Evolutionary conservation across 2,888 invertebrate species (phyloP), one percentile per base, ranked within the genome.

Genomic region (Phyllotreta cruciferae): DNA sequence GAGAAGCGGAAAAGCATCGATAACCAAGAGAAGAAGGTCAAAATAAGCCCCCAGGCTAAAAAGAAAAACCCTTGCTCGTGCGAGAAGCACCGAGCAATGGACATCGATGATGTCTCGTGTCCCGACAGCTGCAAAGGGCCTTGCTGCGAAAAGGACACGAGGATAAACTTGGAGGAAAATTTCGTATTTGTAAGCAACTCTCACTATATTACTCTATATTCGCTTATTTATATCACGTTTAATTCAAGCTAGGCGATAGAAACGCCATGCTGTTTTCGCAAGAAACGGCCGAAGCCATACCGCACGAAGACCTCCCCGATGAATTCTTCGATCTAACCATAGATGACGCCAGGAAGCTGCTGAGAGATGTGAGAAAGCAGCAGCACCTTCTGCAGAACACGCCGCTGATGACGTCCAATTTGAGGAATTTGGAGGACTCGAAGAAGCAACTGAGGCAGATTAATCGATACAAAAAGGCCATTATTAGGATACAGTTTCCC

Each of bases 291-390:
- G 86, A 87, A 75, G 85, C 87, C 39, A 83, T 86, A 62, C 85
- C 85, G 36, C 85, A 88, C 68, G 89, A 90, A 55, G 92, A 94
- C 60, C 80, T 91, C 39, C 90, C 92, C 0, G 95, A 96, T 80
- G 91, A 92, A 54, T 97, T 96, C 80, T 97, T 92, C 79, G 92
- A 95, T 66, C 81, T 96, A 44, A 93, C 93, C 1, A 85, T 93
- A 45, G 87, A 89, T 62, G 97, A 97, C 83, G 88, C 94, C 0
- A 88, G 88, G 74, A 85, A 85, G 75, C 83, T 96, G 62, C 84
- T 92, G 60, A 84, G 87, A 56, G 93, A 94, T 75, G 84, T 93
- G 37, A 90, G 89, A 74, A 86, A 87, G 74, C 83, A 84, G 42
- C 80, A 89, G 3, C 79, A 85, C 36, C 86, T 86, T 56, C 77